Evolutionary conservation across 2,888 invertebrate genomes (phyloP), one percentile per base, ranked within the genome.

Genomic region (Teleiodes luculella): DNA sequence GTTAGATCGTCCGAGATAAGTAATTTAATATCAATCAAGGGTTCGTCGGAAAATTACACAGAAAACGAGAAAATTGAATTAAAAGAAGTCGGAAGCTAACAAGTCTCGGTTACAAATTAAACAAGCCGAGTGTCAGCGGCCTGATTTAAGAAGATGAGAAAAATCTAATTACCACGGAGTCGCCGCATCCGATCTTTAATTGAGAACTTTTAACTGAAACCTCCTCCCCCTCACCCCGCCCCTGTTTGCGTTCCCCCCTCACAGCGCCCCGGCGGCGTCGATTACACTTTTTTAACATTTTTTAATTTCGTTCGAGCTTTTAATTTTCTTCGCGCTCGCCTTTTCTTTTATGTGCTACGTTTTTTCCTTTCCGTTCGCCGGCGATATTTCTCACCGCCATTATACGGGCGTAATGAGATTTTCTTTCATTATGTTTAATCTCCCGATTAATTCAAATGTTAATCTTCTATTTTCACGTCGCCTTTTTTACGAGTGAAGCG

Each of bases 361-460:
- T 80, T 74, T 80, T 79, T 75, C 74, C 74, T 78, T 78, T 74
- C 75, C 76, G 75, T 71, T 76, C 74, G 73, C 68, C 68, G 67
- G 74, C 77, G 77, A 83, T 85, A 83, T 84, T 86, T 88, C 86
- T 85, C 86, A 81, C 85, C 82, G 82, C 88, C 82, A 86, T 88
- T 88, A 87, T 86, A 83, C 86, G 73, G 68, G 71, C 74, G 81
- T 89, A 89, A 89, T 88, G 89, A 89, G 89, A 89, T 89, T 89
- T 89, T 86, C 87, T 87, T 89, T 88, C 88, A 89, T 89, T 89
- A 88, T 88, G 89, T 85, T 88, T 88, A 89, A 89, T 89, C 89
- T 89, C 72, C 86, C 89, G 89, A 88, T 89, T 89, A 89, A 89
- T 89, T 89, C 86, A 86, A 88, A 89, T 87, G 88, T 87, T 87